Evolutionary conservation across 2,113 vertebrate species (phyloP).

Genomic region (Colius striatus): DNA sequence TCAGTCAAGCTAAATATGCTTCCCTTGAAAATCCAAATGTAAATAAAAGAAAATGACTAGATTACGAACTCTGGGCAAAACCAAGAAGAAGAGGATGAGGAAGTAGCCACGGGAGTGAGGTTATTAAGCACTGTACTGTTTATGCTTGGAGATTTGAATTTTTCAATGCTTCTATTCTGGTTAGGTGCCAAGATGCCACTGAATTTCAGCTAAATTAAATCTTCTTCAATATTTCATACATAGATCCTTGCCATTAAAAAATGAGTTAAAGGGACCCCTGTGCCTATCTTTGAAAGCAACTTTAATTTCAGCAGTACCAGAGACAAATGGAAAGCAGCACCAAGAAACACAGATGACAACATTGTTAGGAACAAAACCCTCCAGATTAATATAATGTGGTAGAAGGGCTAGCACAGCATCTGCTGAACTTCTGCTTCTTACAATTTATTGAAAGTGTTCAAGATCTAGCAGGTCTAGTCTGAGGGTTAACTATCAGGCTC

Average conservation of each 20-base stretch:
- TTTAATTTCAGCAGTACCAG: not conserved
- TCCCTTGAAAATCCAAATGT: conserved; percentile 3
- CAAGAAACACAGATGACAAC: not conserved
- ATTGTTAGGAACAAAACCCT: not conserved
- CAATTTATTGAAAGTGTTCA: not conserved
- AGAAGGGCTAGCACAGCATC: not conserved
- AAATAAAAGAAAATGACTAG: not conserved
- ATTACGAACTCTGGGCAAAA: not conserved
- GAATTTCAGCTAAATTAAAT: not conserved
- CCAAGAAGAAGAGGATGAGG: not conserved
- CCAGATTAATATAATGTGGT: not conserved
- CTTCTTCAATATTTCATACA: not conserved
- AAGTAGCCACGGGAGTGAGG: not conserved
- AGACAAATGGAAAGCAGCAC: not conserved
- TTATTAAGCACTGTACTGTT: not conserved
- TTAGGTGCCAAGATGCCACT: not conserved
- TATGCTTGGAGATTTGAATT: not conserved
- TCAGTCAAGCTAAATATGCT: not conserved
- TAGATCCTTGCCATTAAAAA: not conserved
- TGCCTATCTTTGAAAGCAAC: not conserved
- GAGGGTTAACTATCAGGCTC: not conserved
- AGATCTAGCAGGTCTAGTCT: not conserved
- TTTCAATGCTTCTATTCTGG: not conserved
- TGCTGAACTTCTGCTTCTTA: not conserved
- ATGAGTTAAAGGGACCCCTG: not conserved